Conservation (phyloP, 2,888 invertebrate species). For the Drosophila koepferae region DNA sequence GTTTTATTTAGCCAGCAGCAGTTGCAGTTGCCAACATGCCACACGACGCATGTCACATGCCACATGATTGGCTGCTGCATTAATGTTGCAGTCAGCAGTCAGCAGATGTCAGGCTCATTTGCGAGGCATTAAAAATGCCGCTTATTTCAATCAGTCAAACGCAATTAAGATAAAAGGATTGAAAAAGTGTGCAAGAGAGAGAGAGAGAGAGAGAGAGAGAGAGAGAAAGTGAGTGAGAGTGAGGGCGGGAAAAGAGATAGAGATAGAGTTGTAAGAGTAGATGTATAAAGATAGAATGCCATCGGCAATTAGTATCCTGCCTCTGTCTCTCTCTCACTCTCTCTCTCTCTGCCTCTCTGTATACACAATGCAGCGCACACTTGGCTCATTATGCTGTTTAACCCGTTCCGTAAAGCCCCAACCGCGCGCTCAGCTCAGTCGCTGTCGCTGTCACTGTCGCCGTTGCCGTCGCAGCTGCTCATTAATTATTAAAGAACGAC, state of each 20-base stretch:
- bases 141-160: slow-evolving; percentile 69
- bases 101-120: slow-evolving; percentile 12
- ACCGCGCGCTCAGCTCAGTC: background rate
- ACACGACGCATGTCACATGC: slow-evolving; percentile 5
- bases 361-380: slow-evolving; percentile 30
- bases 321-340: slow-evolving; percentile 2
- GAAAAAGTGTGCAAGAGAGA: background rate
- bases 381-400: slow-evolving; percentile 70
- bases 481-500: slow-evolving; percentile 73
- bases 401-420: background rate
- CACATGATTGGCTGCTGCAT: slow-evolving; percentile 9
- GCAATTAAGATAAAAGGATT: slow-evolving; percentile 66
- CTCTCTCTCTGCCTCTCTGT: slow-evolving; percentile 9
- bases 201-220: background rate
- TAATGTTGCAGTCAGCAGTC: slow-evolving; percentile 7
- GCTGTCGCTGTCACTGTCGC: background rate
- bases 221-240: background rate
- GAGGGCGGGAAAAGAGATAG: background rate
- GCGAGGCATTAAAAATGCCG: slow-evolving; percentile 47
- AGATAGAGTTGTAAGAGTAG: background rate
- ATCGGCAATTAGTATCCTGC: slow-evolving; percentile 50
- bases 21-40: background rate
- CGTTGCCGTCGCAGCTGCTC: slow-evolving; percentile 51
- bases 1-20: background rate
- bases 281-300: slow-evolving; percentile 4